These are phyloP conservation scores for Symphodus melops DNA, from an alignment of 2,113 vertebrate genomes.

Conservation along the genomic window DNA sequence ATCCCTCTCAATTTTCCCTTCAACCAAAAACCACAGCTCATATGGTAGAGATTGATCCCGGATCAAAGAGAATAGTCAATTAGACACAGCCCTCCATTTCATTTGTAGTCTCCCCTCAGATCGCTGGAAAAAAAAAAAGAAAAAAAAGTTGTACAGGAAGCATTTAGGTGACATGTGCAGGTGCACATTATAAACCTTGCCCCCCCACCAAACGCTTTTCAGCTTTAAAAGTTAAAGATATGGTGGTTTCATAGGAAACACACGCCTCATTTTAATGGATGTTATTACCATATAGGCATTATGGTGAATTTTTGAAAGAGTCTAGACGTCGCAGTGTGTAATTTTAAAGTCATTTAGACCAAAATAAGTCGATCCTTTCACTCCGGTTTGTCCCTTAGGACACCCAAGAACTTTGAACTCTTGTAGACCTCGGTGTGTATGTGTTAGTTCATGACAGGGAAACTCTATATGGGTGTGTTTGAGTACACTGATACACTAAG, in stretches of 20 bases:
- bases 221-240: constrained; percentile 33
- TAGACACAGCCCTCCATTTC: constrained; percentile 72
- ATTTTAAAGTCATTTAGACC: constrained; percentile 71
- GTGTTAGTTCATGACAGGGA: constrained; percentile 73
- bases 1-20: constrained; percentile 73
- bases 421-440: constrained; percentile 62
- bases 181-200: constrained; percentile 65
- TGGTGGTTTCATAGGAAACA: constrained; percentile 40
- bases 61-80: constrained; percentile 79
- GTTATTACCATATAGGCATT: constrained; percentile 61
- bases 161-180: constrained; percentile 70
- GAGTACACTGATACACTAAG: constrained; percentile 59
- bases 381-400: constrained; percentile 60
- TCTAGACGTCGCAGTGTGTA: constrained; percentile 64
- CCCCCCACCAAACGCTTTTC: constrained; percentile 19
- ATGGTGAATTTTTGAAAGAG: constrained; percentile 39
- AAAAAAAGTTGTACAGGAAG: constrained; percentile 65
- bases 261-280: constrained; percentile 48
- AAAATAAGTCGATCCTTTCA: constrained; percentile 70
- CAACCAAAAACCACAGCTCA: constrained; percentile 72
- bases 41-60: constrained; percentile 75
- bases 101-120: constrained; percentile 54
- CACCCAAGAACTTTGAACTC: constrained; percentile 79
- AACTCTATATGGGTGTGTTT: constrained; percentile 74
- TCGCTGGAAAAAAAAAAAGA: constrained; percentile 57